Evolutionary conservation across 2,113 vertebrate genomes (phyloP).

Genomic region (Mesocricetus auratus): DNA sequence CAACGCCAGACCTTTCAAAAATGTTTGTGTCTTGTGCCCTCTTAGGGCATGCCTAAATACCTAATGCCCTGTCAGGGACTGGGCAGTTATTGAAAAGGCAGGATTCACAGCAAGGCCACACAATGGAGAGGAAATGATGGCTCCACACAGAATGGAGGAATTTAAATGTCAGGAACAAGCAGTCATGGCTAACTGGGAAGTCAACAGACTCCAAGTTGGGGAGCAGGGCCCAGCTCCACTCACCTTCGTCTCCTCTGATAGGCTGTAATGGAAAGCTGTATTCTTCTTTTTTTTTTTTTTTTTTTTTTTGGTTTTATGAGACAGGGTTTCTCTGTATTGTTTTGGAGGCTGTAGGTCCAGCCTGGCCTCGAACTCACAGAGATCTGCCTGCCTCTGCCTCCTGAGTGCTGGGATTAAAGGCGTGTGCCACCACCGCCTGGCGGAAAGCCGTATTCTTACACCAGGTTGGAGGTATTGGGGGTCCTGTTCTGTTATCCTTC

Average conservation of each 20-base stretch:
- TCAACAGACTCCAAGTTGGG: neutral
- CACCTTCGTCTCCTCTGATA: neutral
- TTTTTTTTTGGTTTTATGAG: no score
- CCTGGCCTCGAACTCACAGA: no score
- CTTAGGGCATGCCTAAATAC: constrained; percentile 43
- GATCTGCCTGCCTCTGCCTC: no score
- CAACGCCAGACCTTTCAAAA: neutral
- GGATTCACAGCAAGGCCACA: neutral
- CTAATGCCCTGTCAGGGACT: neutral
- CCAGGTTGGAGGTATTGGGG: neutral
- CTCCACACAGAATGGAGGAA: neutral
- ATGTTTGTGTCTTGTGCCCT: neutral
- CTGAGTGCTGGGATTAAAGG: no score
- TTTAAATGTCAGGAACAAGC: neutral
- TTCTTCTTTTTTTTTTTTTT: no score
- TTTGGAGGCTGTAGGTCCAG: no score
- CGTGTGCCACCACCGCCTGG: no score
- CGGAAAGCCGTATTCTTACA: neutral
- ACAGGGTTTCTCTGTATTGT: no score
- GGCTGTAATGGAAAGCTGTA: neutral
- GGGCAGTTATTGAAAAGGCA: neutral
- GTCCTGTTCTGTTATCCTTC: constrained; percentile 9
- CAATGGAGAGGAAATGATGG: neutral
- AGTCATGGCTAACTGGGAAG: neutral
- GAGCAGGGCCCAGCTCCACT: neutral